Base-by-base conservation (phyloP, 2,113 vertebrate genomes). In the Variabilichromis moorii region DNA sequence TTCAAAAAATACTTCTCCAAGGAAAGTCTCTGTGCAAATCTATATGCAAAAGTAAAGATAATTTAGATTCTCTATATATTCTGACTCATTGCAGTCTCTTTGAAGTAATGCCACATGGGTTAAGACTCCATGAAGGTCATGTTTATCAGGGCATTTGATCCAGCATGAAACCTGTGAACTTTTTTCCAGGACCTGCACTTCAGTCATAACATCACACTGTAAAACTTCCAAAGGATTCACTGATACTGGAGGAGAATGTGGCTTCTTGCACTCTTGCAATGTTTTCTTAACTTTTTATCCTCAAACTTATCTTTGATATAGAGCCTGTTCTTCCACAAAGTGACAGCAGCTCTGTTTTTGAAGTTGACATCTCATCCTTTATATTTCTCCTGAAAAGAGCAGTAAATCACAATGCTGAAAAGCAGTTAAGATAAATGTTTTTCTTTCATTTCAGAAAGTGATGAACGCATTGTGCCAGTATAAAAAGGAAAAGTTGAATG, bases 251-350 rank as follows among this genome's bases (percentile, higher is more conserved):
- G 12, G n/a, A 35, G 47, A 88, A 53, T 8, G 28, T 33, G 82
- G 35, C 45, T 81, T 53, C 54, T n/a, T 50, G 51, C 21, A 9
- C 47, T 57, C 10, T 7, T n/a, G 33, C 8, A 73, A 19, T 88
- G 84, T 92, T 94, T 90, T n/a, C 73, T 89, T 88, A 89, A 91
- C 73, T 80, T 92, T 81, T 82, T 55, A 40, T 76, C 24, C 35
- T 59, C 16, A 35, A 21, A 84, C 17, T 76, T 14, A 50, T 83
- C 50, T 88, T 79, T 47, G 53, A 81, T 85, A 17, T 5, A 61
- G n/a, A 17, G 33, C 11, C 11, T 40, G 53, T 9, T 81, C 55
- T 51, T 84, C 26, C 79, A 55, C 14, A 66, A 83, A 68, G 35
- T 61, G 9, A 79, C 33, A 73, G 66, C 13, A 51, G 47, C 31